These are phyloP conservation scores for Geotrupes spiniger DNA, from an alignment of 2,888 invertebrate genomes.

Conservation along the genomic window DNA sequence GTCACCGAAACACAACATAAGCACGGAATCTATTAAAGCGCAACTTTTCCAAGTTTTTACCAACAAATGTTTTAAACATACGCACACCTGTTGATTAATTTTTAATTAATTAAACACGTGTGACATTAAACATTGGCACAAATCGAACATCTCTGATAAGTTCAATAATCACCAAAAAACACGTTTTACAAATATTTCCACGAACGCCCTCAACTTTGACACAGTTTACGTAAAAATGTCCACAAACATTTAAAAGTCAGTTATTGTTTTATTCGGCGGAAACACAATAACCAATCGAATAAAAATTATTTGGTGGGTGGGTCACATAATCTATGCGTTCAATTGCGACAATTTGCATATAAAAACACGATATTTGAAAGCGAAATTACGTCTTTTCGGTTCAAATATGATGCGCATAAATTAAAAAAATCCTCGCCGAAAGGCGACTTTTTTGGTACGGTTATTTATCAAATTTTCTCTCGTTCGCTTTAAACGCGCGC, in stretches of 20 bases:
- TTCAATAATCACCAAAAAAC: background rate
- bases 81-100: conserved; percentile 21
- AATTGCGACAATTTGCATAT: too few relatives aligned
- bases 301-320: too few relatives aligned
- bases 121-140: background rate
- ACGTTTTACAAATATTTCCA: background rate
- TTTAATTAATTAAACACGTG: background rate
- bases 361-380: too few relatives aligned
- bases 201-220: background rate
- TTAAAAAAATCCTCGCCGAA: background rate
- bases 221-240: background rate
- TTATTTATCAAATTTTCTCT: background rate
- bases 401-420: conserved; percentile 6
- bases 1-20: conserved; percentile 7
- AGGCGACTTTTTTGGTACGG: too few relatives aligned
- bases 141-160: background rate
- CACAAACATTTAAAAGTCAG: too few relatives aligned
- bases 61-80: background rate
- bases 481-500: conserved; percentile 20
- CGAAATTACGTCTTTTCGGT: background rate
- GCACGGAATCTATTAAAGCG: background rate
- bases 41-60: too few relatives aligned
- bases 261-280: too few relatives aligned
- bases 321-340: too few relatives aligned
- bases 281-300: too few relatives aligned